Conservation (phyloP, 2,797 vertebrate species). For the Todus mexicanus region DNA sequence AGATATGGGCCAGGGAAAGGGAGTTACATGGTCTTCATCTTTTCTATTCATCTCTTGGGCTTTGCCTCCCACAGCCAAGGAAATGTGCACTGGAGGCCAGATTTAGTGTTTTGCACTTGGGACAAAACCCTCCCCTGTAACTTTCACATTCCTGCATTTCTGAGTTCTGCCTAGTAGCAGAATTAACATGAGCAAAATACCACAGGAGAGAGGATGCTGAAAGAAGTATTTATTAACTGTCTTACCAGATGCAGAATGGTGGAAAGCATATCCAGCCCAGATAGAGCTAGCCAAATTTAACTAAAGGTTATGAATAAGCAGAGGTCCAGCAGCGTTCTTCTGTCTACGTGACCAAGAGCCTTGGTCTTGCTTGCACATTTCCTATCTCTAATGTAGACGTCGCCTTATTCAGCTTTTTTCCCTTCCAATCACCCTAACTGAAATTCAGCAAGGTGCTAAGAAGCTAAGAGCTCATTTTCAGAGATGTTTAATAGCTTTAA, state of each 20-base stretch:
- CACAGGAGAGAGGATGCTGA: conserved; percentile 42
- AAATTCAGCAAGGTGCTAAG: neutral
- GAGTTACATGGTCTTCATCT: neutral
- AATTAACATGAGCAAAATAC: conserved; percentile 45
- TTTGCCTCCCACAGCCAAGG: neutral
- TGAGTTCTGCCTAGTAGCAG: conserved; percentile 41
- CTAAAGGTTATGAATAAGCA: conserved; percentile 9
- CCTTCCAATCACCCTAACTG: neutral
- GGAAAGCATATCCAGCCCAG: conserved; percentile 4
- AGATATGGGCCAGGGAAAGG: neutral
- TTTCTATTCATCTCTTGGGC: neutral
- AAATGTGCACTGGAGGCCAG: neutral
- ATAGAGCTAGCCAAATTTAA: neutral
- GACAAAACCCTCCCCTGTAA: neutral
- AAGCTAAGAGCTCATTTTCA: neutral
- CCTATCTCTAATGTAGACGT: neutral
- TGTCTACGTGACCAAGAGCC: neutral
- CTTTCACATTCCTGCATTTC: neutral
- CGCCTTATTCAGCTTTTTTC: neutral
- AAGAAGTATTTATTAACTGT: conserved; percentile 37
- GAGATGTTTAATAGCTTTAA: neutral
- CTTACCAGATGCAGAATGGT: conserved; percentile 39
- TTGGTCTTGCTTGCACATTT: neutral
- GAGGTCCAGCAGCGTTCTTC: neutral
- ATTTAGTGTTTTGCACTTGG: neutral